Conservation (phyloP, 2,888 invertebrate species). For the Arge pagana region DNA sequence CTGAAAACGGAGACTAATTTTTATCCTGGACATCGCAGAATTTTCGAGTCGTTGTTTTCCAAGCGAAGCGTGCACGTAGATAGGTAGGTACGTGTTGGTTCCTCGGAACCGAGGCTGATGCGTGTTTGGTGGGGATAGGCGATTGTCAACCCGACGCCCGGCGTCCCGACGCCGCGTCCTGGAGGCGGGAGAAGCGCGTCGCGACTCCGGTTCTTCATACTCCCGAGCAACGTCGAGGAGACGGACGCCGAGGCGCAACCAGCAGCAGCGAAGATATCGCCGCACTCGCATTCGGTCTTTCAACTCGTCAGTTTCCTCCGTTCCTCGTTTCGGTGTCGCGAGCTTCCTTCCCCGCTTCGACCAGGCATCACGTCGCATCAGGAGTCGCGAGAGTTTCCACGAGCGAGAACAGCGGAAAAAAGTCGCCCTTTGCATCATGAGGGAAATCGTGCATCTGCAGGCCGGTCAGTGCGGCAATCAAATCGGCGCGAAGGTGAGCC, state of each 20-base stretch:
- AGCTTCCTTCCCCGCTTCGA: no score
- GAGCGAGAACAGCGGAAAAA: background rate
- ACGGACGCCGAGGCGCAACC: background rate
- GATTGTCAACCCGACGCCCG: conserved; percentile 8
- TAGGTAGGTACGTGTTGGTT: no score
- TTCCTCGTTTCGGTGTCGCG: no score
- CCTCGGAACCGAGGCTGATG: background rate
- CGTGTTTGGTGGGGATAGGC: conserved; percentile 12
- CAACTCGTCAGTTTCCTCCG: conserved; percentile 13
- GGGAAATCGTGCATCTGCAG: conserved; percentile 81
- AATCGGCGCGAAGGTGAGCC: conserved; percentile 76
- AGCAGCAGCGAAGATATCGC: no score
- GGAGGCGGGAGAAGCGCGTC: no score
- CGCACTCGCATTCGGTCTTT: conserved; percentile 17
- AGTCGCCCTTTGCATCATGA: conserved; percentile 60
- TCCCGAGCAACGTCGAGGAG: conserved; percentile 17
- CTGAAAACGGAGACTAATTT: no score
- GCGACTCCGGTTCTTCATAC: no score
- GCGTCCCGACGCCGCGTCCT: conserved; percentile 4
- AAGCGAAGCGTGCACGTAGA: no score
- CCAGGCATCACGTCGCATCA: no score
- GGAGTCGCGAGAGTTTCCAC: conserved; percentile 1
- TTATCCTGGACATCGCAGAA: no score
- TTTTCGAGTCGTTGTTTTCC: no score
- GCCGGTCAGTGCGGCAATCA: conserved; percentile 89